Base-by-base conservation (phyloP, 2,797 vertebrate species). In the Pangasius djambal region DNA sequence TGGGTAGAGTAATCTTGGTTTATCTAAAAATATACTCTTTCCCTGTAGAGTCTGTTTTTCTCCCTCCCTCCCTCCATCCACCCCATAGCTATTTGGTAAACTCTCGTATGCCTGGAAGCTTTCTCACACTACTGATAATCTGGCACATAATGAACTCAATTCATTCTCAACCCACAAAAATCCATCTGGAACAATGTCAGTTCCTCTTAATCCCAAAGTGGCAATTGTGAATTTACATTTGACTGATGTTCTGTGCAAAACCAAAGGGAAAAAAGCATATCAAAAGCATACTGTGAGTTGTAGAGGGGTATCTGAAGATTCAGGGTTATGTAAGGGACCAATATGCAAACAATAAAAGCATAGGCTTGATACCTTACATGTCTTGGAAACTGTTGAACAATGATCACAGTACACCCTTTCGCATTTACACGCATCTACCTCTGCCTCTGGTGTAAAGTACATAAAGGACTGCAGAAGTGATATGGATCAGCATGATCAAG, bases 131-230 rank as follows among this genome's bases (percentile, higher is more conserved):
- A 69, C 44, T 28, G 12, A 79, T 50, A 83, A 86, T 34, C 61
- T 88, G 57, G 34, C 34, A 77, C 50, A 48, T 78, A 85, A 90
- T 92, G 88, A 94, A 86, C 78, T 75, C 69, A 90, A 34, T 67
- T 86, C 70, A 72, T 79, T 88, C 9, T 69, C n/a, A 63, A n/a
- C 67, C 74, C 22, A 74, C 44, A 61, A 86, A 83, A 88, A 85
- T 74, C 69, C 9, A 77, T 40, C 69, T 83, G 55, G 18, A 18
- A 67, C 34, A 85, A 89, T 79, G 34, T 89, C 18, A 67, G 48
- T 77, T 86, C 6, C 34, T 67, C 20, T 79, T 48, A 40, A 70
- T 6, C 37, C 55, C 28, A 81, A 78, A 86, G 78, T 70, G 37
- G 7, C 75, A 89, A 86, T 59, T 65, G 25, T 31, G n/a, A 75